Evolutionary conservation across 2,888 invertebrate genomes (phyloP).

Genomic region (Protophormia terraenovae): DNA sequence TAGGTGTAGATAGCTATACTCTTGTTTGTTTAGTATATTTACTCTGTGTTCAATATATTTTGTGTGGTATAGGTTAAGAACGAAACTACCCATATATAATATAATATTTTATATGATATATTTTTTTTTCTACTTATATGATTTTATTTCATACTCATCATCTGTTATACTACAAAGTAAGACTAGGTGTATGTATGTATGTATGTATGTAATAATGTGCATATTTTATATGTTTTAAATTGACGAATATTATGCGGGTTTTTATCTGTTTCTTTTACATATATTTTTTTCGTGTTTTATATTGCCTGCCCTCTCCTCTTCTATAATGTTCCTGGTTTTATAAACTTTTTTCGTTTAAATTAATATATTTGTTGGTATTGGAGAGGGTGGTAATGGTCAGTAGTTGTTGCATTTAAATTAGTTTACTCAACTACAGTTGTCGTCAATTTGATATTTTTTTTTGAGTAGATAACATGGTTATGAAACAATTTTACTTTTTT

Average conservation of each 20-base stretch:
- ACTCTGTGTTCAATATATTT: constrained; percentile 65
- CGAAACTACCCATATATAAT: constrained; percentile 52
- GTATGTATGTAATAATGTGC: background rate
- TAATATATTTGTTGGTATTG: background rate
- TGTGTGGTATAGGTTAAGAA: constrained; percentile 71
- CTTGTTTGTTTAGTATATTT: background rate
- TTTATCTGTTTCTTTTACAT: constrained; percentile 25
- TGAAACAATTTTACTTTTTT: constrained; percentile 35
- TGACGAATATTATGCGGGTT: constrained; percentile 51
- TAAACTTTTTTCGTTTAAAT: constrained; percentile 1
- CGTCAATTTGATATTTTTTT: constrained; percentile 43
- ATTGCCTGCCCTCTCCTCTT: background rate
- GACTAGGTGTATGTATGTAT: background rate
- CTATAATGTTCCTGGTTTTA: background rate
- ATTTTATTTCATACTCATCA: constrained; percentile 35
- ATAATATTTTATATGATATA: background rate
- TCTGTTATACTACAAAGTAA: constrained; percentile 5
- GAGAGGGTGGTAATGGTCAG: constrained; percentile 15
- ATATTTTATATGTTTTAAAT: background rate
- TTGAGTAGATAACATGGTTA: constrained; percentile 34
- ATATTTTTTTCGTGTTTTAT: background rate
- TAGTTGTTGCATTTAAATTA: constrained; percentile 36
- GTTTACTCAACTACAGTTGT: constrained; percentile 17
- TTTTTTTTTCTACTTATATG: constrained; percentile 7
- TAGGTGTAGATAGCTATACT: too few relatives aligned